These are phyloP conservation scores for Erpornis zantholeuca DNA, from an alignment of 2,113 vertebrate species.

Conservation along the genomic window DNA sequence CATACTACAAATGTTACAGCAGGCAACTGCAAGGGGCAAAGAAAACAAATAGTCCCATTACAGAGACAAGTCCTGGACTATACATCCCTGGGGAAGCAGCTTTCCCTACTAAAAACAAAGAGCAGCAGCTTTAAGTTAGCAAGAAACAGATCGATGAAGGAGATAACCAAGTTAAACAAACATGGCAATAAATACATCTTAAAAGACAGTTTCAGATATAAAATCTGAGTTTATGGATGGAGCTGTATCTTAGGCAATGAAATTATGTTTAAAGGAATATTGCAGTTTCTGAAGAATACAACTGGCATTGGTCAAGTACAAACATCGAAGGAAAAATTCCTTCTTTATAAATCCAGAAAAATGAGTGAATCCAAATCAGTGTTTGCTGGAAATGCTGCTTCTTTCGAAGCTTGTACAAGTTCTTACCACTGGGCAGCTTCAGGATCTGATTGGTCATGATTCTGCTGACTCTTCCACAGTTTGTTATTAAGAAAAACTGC, in stretches of 20 bases:
- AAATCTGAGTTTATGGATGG: background rate
- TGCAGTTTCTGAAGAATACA: slow-evolving; percentile 2
- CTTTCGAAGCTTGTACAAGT: background rate
- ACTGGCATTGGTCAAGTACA: background rate
- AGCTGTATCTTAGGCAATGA: background rate
- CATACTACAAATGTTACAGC: slow-evolving; percentile 83
- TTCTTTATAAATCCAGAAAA: background rate
- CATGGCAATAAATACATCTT: slow-evolving; percentile 61
- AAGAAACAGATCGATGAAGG: slow-evolving; percentile 66
- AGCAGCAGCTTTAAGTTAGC: slow-evolving; percentile 62
- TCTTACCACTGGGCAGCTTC: background rate
- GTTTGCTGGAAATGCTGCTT: background rate
- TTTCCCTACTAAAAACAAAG: slow-evolving; percentile 69
- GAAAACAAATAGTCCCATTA: slow-evolving; percentile 80
- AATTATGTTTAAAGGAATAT: background rate
- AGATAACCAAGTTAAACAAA: slow-evolving; percentile 68
- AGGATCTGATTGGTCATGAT: background rate
- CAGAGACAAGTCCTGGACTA: slow-evolving; percentile 73
- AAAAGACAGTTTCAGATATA: slow-evolving; percentile 29
- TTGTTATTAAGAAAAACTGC: background rate
- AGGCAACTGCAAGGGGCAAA: slow-evolving; percentile 82
- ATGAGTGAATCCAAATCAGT: background rate
- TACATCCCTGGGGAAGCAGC: slow-evolving; percentile 63
- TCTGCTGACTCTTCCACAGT: background rate
- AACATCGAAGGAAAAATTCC: background rate